A percentile compares a stretch with the other conserved stretches of the same genome.
Evolutionary conservation across 2,888 invertebrate genomes (phyloP).

Genomic region (Synergus japonicus): DNA sequence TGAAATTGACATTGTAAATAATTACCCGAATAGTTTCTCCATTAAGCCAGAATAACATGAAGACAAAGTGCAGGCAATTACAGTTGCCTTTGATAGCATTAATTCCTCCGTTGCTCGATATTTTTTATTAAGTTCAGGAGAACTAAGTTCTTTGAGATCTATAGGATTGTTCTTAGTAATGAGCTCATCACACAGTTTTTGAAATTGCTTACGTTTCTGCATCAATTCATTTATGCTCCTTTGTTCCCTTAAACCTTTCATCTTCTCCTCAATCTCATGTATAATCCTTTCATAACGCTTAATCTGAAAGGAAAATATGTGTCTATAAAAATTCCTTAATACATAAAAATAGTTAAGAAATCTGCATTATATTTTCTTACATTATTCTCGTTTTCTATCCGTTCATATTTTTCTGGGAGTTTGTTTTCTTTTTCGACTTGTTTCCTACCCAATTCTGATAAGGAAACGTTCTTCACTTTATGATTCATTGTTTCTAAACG

Average conservation of each 20-base stretch:
- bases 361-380: background rate
- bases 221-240: slow-evolving; percentile 1
- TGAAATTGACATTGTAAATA: background rate
- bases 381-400: background rate
- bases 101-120: slow-evolving; percentile 66
- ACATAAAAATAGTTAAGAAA: background rate
- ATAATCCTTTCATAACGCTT: background rate
- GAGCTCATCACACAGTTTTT: background rate
- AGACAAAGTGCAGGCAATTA: slow-evolving; percentile 85
- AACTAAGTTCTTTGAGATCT: slow-evolving; percentile 4
- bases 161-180: background rate
- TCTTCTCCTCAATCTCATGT: background rate
- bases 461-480: slow-evolving; percentile 79
- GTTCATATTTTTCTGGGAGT: background rate
- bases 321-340: background rate
- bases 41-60: slow-evolving; percentile 77
- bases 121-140: slow-evolving; percentile 57
- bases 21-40: slow-evolving; percentile 60
- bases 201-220: background rate
- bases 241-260: background rate
- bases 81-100: slow-evolving; percentile 81
- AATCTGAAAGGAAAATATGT: background rate
- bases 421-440: slow-evolving; percentile 11
- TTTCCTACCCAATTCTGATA: slow-evolving; percentile 78
- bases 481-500: slow-evolving; percentile 81